Base-by-base conservation (phyloP, 1,140 invertebrate species). In the Coenobita brevimanus region DNA sequence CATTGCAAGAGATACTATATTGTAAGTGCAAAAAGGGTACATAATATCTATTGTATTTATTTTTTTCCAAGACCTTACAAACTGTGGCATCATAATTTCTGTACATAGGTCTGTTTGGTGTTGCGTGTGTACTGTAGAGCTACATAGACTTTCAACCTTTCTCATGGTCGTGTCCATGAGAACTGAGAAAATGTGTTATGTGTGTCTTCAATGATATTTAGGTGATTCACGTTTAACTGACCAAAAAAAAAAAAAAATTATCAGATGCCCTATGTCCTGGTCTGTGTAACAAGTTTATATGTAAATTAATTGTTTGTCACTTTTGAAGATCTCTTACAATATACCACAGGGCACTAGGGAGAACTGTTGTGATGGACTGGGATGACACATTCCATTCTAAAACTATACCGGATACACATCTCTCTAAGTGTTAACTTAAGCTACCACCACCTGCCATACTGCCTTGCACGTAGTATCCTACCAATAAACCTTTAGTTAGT, bases 31-130 rank as follows among this genome's bases (percentile, higher is more conserved):
- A 50, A 78, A 27, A 75, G n/a, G 8, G 4, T 67, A 46, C 60
- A 50, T 41, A 50, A 36, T 27, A 41, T 62, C 64, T 82, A 30
- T 82, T 82, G 81, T 82, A 71, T 50, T 82, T 82, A 82, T 82
- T 33, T 21, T 71, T 82, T 71, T 71, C 43, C 64, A 69, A 71
- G 81, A 38, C 33, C 71, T 33, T 83, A 73, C 15, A 4, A 21
- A 73, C 33, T 62, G 43, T 57, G 67, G 69, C 64, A 67, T 50
- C 43, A 79, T 71, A 27, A 73, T 73, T 83, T 83, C 50, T 83
- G 82, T 83, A 83, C 67, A 82, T 82, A 82, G 64, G 67, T 71
- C 82, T 73, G 67, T 83, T 83, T 83, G 82, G 67, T 83, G 82
- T 83, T 75, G 67, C 71, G 69, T 75, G 82, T 83, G 81, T 71